phyloP scores from a whole-genome alignment of 2,797 vertebrate species.

The Typhlichthys subterraneus region DNA sequence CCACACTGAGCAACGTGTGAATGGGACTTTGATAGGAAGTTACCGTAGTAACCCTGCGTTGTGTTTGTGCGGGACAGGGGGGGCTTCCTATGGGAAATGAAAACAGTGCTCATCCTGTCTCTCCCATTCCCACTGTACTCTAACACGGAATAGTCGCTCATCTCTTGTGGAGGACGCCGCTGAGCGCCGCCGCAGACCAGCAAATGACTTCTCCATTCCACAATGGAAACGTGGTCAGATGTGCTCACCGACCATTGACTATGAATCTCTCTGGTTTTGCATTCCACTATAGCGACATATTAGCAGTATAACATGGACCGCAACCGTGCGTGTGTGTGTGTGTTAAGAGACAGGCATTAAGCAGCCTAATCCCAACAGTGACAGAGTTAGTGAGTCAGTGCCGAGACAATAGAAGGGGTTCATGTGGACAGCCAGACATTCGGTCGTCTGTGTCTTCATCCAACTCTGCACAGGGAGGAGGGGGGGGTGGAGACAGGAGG shows the following conservation, averaged over 20 bases:
- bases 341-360: slow-evolving; percentile 6
- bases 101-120: slow-evolving; percentile 13
- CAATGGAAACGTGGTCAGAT: slow-evolving; percentile 49
- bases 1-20: slow-evolving; percentile 3
- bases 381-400: slow-evolving; percentile 5
- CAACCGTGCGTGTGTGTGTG: slow-evolving; percentile 12
- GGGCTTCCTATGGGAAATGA: slow-evolving; percentile 22
- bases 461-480: background rate
- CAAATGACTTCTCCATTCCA: slow-evolving; percentile 36
- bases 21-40: background rate
- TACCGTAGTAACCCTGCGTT: background rate
- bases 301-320: slow-evolving; percentile 23
- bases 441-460: background rate
- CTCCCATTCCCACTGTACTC: slow-evolving; percentile 11
- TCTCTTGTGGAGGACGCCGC: slow-evolving; percentile 23
- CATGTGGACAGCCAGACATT: background rate
- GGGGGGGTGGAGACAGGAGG: background rate
- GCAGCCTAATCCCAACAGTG: background rate
- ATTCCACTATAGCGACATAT: slow-evolving; percentile 32
- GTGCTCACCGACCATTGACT: slow-evolving; percentile 22
- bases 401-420: slow-evolving; percentile 1
- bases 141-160: slow-evolving; percentile 33
- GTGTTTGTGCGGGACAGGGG: slow-evolving; percentile 1
- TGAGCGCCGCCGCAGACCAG: slow-evolving; percentile 15
- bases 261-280: slow-evolving; percentile 25